Evolutionary conservation across 2,888 invertebrate species (phyloP), one percentile per base, ranked within the genome.

Genomic region (Cremastinae sp.): DNA sequence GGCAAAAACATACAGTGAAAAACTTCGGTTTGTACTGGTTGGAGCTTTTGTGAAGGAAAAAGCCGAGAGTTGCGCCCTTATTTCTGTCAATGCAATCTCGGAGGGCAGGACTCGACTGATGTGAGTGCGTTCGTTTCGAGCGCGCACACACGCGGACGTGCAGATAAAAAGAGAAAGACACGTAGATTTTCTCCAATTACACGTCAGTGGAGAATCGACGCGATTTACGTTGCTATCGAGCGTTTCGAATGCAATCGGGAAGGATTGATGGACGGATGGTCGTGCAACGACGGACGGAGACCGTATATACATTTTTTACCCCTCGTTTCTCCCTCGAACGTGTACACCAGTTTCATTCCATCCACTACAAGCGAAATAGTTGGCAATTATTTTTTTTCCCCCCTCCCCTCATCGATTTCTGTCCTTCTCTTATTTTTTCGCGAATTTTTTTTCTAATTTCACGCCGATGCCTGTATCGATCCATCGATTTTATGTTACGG

Each of bases 171-270:
- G 39, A 45, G 39, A 22, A 22, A 65, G 53, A 61, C 51, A 62
- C 47, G 37, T 43, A 53, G 69, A 68, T 61, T 71, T 75, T 62
- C 62, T 56, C 58, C 72, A 72, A 72, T 75, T 72, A 72, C 58
- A 68, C 75, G 68, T 37, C 18, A 10, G 49, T 56, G 61, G 56
- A 41, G 39, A 47, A 71, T 56, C 56, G 66, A 75, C 49, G 28
- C 62, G 72, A 75, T 75, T 72, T 58, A 68, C 75, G 64, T 45
- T 12, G 45, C 41, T 61, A 62, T 72, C 51, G 62, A 72, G 58
- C 58, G 62, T 58, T 70, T 18, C 43, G 56, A 64, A 72, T 28
- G 58, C 68, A 62, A 72, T 75, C 72, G 72, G 37, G 45, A 62
- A 72, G 62, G 66, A 66, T 75, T 62, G 66, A 71, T 56, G 70